Percentiles rank a stretch among this genome's conserved stretches.
These are phyloP conservation scores for Callionymus lyra DNA, from an alignment of 2,113 vertebrate species.

Conservation along the genomic window DNA sequence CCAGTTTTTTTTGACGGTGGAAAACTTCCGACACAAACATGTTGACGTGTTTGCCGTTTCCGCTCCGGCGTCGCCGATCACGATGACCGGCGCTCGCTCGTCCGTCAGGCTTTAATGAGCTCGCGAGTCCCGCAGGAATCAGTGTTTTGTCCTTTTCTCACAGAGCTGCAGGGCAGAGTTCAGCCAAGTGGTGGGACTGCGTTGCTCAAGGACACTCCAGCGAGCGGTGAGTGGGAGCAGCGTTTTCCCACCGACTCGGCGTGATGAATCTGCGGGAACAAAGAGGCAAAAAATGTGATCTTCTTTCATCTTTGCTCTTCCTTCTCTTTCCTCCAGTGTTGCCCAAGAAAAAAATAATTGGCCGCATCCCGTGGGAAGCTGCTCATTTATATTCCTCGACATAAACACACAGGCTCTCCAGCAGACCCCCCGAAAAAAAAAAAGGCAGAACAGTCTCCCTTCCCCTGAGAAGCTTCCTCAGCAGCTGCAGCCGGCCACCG, in stretches of 20 bases:
- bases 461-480: conserved; percentile 17
- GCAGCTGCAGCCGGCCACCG: conserved; percentile 11
- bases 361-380: conserved; percentile 38
- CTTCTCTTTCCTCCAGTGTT: conserved; percentile 29
- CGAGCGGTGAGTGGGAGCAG: not conserved
- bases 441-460: not conserved
- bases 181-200: conserved; percentile 3
- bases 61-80: too few species aligned
- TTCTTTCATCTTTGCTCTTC: conserved; percentile 31
- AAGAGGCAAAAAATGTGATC: conserved; percentile 15
- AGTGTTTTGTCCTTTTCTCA: conserved; percentile 2
- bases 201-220: conserved; percentile 23
- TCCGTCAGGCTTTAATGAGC: too few species aligned
- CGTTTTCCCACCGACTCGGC: conserved; percentile 17
- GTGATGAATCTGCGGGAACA: conserved; percentile 29
- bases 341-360: conserved; percentile 57
- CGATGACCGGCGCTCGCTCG: too few species aligned
- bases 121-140: too few species aligned
- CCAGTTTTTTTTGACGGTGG: too few species aligned
- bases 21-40: too few species aligned
- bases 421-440: conserved; percentile 7
- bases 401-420: conserved; percentile 28
- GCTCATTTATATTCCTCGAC: conserved; percentile 30
- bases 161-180: conserved; percentile 7
- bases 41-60: too few species aligned